phyloP scores from a whole-genome alignment of 2,888 invertebrate genomes.

The Euclidia mi region DNA sequence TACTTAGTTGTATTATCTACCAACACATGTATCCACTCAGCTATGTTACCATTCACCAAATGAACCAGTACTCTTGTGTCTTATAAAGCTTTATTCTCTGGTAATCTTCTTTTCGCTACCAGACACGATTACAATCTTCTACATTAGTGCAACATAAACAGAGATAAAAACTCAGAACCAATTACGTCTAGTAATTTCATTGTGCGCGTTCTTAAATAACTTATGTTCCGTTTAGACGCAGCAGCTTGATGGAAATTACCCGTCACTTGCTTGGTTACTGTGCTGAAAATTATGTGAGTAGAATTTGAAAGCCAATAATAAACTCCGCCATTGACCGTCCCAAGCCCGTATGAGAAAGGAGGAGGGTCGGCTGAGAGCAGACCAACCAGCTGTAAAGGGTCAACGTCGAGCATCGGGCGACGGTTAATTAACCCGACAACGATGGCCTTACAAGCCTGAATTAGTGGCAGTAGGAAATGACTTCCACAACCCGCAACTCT shows the following conservation, averaged over 20 bases:
- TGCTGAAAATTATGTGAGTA: background rate
- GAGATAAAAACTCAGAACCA: conserved; percentile 63
- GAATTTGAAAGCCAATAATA: too few relatives aligned
- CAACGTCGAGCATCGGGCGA: too few relatives aligned
- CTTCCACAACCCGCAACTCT: too few relatives aligned
- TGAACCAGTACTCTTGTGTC: conserved; percentile 17
- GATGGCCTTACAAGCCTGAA: too few relatives aligned
- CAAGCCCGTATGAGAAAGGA: too few relatives aligned
- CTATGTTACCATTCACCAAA: background rate
- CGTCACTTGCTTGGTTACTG: conserved; percentile 6
- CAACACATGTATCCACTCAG: background rate
- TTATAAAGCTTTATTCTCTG: conserved; percentile 14
- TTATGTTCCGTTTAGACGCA: conserved; percentile 52
- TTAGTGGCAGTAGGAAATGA: too few relatives aligned
- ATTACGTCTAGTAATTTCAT: conserved; percentile 70
- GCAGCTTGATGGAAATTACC: background rate
- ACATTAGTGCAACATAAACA: conserved; percentile 62
- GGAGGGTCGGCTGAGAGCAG: too few relatives aligned
- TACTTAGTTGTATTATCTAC: too few relatives aligned
- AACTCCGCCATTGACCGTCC: too few relatives aligned
- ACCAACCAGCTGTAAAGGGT: too few relatives aligned
- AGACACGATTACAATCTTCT: conserved; percentile 55
- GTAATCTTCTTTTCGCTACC: conserved; percentile 22
- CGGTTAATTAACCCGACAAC: too few relatives aligned
- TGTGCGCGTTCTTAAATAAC: conserved; percentile 62